Evolutionary conservation across 2,888 invertebrate genomes (phyloP).

Genomic region (Sinelater perroti): DNA sequence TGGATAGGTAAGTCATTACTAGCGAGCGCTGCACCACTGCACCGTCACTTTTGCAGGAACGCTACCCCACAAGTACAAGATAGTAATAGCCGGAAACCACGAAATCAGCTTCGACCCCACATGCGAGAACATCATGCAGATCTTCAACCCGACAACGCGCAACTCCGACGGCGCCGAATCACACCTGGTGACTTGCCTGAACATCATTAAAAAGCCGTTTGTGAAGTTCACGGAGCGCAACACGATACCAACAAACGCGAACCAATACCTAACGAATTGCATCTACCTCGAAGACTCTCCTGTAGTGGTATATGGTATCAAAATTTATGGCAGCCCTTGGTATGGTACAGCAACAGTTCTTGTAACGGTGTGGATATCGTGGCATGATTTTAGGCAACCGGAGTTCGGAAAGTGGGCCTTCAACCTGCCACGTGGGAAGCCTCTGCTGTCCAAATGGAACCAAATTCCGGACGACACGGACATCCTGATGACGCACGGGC

Average conservation of each 20-base stretch:
- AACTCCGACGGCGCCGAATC: slow-evolving; percentile 26
- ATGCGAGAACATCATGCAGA: slow-evolving; percentile 32
- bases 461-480: slow-evolving; percentile 79
- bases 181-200: slow-evolving; percentile 68
- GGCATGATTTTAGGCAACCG: slow-evolving; percentile 70
- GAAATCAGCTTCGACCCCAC: slow-evolving; percentile 82
- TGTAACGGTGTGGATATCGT: slow-evolving; percentile 1
- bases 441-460: slow-evolving; percentile 80
- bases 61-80: slow-evolving; percentile 79
- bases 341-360: slow-evolving; percentile 51
- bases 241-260: slow-evolving; percentile 62
- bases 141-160: slow-evolving; percentile 28
- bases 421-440: slow-evolving; percentile 76
- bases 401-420: slow-evolving; percentile 86
- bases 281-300: slow-evolving; percentile 78
- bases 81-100: slow-evolving; percentile 88
- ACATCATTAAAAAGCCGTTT: slow-evolving; percentile 33
- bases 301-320: slow-evolving; percentile 74
- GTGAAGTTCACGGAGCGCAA: slow-evolving; percentile 27
- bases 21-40: no score
- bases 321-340: slow-evolving; percentile 86
- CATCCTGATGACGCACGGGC: slow-evolving; percentile 82
- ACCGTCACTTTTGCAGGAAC: slow-evolving; percentile 53
- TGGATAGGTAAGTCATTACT: no score
- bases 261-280: slow-evolving; percentile 77